Evolutionary conservation across 2,797 vertebrate species (phyloP).

Genomic region (Octomys mimax): DNA sequence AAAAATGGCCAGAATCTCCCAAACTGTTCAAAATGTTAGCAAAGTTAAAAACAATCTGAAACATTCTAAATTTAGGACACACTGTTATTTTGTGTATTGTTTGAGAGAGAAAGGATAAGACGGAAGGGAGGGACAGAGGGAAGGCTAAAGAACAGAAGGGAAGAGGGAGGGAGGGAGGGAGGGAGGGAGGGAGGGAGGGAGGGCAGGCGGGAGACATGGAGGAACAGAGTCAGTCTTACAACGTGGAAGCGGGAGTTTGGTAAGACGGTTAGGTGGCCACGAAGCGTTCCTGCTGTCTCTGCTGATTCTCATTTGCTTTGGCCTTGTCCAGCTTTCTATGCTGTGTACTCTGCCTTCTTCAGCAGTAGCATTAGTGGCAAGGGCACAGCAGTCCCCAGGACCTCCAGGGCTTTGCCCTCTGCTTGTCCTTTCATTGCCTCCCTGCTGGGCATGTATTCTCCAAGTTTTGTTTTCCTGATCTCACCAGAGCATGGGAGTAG

Average conservation of each 20-base stretch:
- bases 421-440: neutral
- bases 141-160: no score
- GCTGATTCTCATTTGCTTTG: neutral
- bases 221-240: neutral
- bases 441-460: neutral
- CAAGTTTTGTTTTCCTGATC: neutral
- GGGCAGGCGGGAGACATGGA: rapidly evolving
- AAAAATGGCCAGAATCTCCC: neutral
- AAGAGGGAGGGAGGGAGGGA: rapidly evolving
- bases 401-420: neutral
- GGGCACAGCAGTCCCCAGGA: neutral
- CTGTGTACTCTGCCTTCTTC: rapidly evolving
- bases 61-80: neutral
- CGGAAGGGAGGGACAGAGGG: no score
- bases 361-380: rapidly evolving
- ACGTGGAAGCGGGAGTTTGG: neutral
- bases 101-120: neutral
- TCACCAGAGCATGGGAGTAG: neutral
- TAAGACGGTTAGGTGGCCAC: neutral
- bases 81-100: neutral
- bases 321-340: rapidly evolving
- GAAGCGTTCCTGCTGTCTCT: neutral
- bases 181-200: rapidly evolving
- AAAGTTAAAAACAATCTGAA: neutral
- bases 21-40: neutral